These are phyloP conservation scores for Dysdera silvatica DNA, from an alignment of 1,140 invertebrate species.

Conservation along the genomic window DNA sequence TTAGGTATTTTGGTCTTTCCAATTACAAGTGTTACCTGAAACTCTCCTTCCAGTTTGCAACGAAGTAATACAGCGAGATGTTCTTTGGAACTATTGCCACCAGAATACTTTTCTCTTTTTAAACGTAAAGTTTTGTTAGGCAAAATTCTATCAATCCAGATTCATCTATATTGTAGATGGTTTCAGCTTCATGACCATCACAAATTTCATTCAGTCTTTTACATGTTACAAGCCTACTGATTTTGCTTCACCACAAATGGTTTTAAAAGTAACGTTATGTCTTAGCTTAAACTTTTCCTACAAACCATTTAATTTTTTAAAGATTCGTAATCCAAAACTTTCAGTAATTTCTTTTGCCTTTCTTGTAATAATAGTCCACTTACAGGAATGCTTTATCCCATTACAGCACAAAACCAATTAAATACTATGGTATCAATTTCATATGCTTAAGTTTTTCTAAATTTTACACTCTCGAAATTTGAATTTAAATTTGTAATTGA, in stretches of 20 bases:
- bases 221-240: neutral
- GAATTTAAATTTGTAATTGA: too few species aligned
- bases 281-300: neutral
- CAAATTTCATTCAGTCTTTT: neutral
- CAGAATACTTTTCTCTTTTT: neutral
- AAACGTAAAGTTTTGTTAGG: neutral
- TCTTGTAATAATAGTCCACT: too few species aligned
- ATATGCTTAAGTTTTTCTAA: too few species aligned
- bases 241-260: neutral
- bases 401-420: too few species aligned
- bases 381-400: too few species aligned
- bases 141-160: neutral
- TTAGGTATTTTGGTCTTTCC: neutral
- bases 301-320: too few species aligned
- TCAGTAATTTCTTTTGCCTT: too few species aligned
- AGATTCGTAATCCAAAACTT: too few species aligned
- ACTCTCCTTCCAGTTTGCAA: neutral
- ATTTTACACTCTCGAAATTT: too few species aligned
- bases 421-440: too few species aligned
- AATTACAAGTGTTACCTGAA: neutral
- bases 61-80: neutral
- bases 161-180: too few species aligned
- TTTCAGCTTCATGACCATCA: neutral
- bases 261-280: neutral
- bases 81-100: neutral